These are phyloP conservation scores for Phorcus lineatus DNA, from an alignment of 2,888 invertebrate genomes.

Conservation along the genomic window DNA sequence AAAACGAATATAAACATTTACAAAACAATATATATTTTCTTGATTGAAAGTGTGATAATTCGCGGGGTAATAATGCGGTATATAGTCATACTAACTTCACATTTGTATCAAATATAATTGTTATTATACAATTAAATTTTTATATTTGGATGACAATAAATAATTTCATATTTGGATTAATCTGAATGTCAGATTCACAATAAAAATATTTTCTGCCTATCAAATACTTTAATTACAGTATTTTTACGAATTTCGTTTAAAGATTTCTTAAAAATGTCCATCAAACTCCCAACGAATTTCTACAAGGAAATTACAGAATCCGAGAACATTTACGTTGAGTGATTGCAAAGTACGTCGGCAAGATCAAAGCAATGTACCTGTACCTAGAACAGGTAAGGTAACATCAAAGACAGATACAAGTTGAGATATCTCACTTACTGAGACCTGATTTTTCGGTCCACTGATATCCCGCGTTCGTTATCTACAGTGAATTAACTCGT, in stretches of 20 bases:
- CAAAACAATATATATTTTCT: too few species aligned
- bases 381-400: constrained; percentile 4
- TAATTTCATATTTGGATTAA: neutral
- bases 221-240: neutral
- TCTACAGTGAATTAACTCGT: neutral
- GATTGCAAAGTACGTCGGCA: neutral
- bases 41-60: too few species aligned
- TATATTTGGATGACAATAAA: neutral
- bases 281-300: too few species aligned
- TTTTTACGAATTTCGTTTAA: too few species aligned
- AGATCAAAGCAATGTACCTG: constrained; percentile 8
- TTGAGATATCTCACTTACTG: neutral
- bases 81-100: too few species aligned
- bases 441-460: constrained; percentile 1
- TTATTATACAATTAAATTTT: neutral
- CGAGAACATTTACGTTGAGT: neutral
- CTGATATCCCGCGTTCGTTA: neutral
- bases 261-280: too few species aligned
- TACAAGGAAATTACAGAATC: too few species aligned
- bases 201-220: too few species aligned
- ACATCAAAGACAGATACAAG: constrained; percentile 5
- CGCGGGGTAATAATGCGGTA: too few species aligned
- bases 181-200: too few species aligned
- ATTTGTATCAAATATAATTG: neutral
- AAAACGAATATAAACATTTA: neutral